Base-by-base conservation (phyloP, 2,888 invertebrate genomes). In the Xanthostigma xanthostigma region DNA sequence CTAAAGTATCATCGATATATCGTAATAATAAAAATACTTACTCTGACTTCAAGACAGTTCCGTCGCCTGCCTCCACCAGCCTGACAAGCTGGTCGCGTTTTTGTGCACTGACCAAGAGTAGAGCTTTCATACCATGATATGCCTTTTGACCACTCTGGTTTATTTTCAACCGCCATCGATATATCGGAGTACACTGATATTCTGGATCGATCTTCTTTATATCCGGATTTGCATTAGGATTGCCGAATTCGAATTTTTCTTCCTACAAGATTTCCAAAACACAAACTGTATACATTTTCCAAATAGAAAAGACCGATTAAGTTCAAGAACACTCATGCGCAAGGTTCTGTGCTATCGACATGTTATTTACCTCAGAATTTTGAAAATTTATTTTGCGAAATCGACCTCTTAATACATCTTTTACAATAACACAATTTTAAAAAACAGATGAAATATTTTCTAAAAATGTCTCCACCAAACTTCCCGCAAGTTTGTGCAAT, bases 211-310 rank as follows among this genome's bases (percentile, higher is more conserved):
- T 68, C 54, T 35, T 56, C 36, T 70, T 58, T 3, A 78, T 61
- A 0, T 71, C 61, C 1, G 76, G 72, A 0, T 70, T 66, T 0
- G 81, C 79, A 45, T 66, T 64, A 0, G 83, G 81, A 64, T 89
- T 89, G 3, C 91, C 91, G 81, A 87, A 91, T 62, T 92, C 92
- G 64, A 74, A 89, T 1, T 78, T 73, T 57, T 86, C 84, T 63
- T 92, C 92, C 84, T 87, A 57, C 1, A 27, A 27, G 6, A 27
- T 27, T 27, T 27, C 27, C 27, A 27, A 53, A 54, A 36, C 62
- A 61, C 10, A 59, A 3, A 17, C 17, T 17, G 4, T 17, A 17
- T 34, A 9, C 11, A 35, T 44, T 47, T 49, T 33, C 41, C 48
- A 45, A 48, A 49, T 36, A 9, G 35, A 41, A n/a, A 47, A 46